A percentile compares a stretch with the other conserved stretches of the same genome.
These are phyloP conservation scores for Andrena camellia DNA, from an alignment of 2,888 invertebrate genomes.

Conservation along the genomic window DNA sequence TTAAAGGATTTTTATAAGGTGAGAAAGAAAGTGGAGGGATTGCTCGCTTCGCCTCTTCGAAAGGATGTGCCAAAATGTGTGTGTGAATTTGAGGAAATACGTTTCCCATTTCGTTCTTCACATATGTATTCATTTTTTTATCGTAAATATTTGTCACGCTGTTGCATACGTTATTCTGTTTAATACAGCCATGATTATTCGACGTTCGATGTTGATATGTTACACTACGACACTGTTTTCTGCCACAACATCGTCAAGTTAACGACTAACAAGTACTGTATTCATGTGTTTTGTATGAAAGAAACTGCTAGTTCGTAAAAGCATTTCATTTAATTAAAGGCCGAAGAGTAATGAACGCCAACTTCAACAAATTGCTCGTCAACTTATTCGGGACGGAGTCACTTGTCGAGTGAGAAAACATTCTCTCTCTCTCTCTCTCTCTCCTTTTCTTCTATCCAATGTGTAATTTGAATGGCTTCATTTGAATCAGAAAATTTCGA, in stretches of 20 bases:
- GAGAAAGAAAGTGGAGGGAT: conserved; percentile 30
- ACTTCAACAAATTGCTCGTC: conserved; percentile 18
- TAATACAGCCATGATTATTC: conserved; percentile 27
- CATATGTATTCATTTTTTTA: background rate
- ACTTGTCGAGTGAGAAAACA: background rate
- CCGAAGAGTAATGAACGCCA: background rate
- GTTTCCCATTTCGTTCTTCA: background rate
- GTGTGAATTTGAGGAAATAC: conserved; percentile 8
- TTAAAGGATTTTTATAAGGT: conserved; percentile 16
- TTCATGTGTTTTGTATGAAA: conserved; percentile 32
- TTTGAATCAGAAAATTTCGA: no score
- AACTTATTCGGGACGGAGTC: conserved; percentile 28
- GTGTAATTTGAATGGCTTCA: no score
- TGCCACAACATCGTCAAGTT: conserved; percentile 18
- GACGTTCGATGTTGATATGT: conserved; percentile 19
- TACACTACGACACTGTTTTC: conserved; percentile 11
- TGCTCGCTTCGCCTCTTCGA: conserved; percentile 33
- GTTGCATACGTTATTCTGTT: conserved; percentile 10
- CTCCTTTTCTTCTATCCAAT: background rate
- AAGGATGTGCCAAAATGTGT: conserved; percentile 66
- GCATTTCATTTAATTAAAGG: conserved; percentile 19
- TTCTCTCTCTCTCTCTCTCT: background rate
- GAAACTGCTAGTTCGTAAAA: conserved; percentile 11
- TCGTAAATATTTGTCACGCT: background rate
- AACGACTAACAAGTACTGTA: conserved; percentile 25